Evolutionary conservation across 2,888 invertebrate species (phyloP).

Genomic region (Salpingus planirostris): DNA sequence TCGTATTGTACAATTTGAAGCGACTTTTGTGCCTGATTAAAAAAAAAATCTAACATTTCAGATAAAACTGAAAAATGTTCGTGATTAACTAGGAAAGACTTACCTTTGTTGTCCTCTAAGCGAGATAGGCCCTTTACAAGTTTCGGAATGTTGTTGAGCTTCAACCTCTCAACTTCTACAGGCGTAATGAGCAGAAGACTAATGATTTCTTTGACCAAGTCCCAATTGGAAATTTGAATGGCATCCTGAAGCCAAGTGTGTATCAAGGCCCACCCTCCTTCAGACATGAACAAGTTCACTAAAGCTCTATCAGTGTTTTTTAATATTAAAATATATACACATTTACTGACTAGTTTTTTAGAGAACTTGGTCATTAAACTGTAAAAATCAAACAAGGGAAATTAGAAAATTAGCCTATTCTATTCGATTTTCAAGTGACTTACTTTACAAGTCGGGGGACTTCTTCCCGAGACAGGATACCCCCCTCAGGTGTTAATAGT

Average conservation of each 20-base stretch:
- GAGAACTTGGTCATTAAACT: conserved; percentile 95
- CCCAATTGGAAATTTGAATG: conserved; percentile 74
- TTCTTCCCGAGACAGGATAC: conserved; percentile 80
- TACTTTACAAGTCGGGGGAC: conserved; percentile 81
- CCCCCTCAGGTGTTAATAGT: conserved; percentile 73
- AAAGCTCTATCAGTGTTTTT: conserved; percentile 77
- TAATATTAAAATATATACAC: conserved; percentile 88
- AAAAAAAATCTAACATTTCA: conserved; percentile 5
- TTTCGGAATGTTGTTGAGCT: conserved; percentile 87
- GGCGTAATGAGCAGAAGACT: conserved; percentile 79
- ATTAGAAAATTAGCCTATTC: conserved; percentile 4
- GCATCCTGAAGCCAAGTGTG: conserved; percentile 88
- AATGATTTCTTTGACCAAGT: conserved; percentile 77
- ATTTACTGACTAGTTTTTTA: conserved; percentile 90
- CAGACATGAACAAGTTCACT: conserved; percentile 79
- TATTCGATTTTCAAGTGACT: conserved; percentile 32
- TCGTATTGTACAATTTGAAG: background rate
- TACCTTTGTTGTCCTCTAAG: conserved; percentile 73
- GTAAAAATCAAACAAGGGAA: too few relatives aligned
- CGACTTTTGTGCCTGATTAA: conserved; percentile 1
- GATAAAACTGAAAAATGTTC: conserved; percentile 16
- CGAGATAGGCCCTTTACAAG: conserved; percentile 81
- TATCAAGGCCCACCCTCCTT: conserved; percentile 86
- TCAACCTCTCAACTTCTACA: conserved; percentile 82
- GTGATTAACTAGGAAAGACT: conserved; percentile 39